These are phyloP conservation scores for Ctenoplectra terminalis DNA, from an alignment of 1,140 invertebrate species.

Conservation along the genomic window DNA sequence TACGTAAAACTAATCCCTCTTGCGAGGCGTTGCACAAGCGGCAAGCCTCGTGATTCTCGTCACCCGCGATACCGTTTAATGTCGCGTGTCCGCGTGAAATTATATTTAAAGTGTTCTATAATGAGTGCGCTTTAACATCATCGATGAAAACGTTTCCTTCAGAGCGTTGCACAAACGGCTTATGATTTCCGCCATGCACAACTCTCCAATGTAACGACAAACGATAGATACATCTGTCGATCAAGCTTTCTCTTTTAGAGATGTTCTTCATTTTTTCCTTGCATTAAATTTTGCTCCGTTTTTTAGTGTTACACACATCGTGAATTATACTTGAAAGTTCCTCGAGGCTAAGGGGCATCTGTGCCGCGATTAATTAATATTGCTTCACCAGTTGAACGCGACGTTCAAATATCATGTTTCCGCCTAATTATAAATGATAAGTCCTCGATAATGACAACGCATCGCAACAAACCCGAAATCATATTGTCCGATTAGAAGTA, in stretches of 20 bases:
- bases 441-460: neutral
- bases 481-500: neutral
- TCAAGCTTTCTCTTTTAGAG: neutral
- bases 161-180: constrained; percentile 31
- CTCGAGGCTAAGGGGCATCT: neutral
- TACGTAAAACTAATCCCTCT: constrained; percentile 22
- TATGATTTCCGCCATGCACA: neutral
- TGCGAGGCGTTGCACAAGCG: constrained; percentile 39
- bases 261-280: neutral
- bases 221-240: neutral
- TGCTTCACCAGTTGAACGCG: neutral
- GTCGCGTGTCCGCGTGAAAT: constrained; percentile 30
- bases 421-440: neutral
- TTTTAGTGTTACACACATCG: neutral
- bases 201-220: neutral
- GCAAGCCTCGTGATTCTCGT: constrained; percentile 35
- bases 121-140: constrained; percentile 30
- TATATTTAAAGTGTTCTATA: constrained; percentile 51
- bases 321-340: neutral
- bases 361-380: neutral
- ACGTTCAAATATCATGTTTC: neutral
- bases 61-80: constrained; percentile 19
- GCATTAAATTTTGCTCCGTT: neutral
- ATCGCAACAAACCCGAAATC: neutral
- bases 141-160: constrained; percentile 13